A percentile compares a stretch with the other conserved stretches of the same genome.
Conservation (phyloP, 2,797 vertebrate species). For the Fundulus diaphanus region DNA sequence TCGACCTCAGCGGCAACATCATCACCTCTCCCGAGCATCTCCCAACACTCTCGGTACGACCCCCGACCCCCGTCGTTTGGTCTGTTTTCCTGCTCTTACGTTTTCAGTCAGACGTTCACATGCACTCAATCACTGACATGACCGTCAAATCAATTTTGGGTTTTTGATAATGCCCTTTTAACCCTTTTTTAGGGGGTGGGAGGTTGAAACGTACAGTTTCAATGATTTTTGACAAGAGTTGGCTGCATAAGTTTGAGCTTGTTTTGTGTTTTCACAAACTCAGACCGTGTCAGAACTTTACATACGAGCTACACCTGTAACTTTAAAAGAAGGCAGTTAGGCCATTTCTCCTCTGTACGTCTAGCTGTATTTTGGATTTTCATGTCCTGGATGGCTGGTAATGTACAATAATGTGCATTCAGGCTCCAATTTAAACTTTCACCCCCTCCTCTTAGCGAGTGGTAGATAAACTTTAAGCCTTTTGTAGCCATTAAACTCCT, state of each 20-base stretch:
- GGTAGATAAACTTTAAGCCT: no score
- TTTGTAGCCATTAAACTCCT: no score
- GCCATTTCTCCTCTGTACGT: no score
- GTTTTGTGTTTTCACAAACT: neutral
- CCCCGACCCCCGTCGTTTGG: fast-evolving
- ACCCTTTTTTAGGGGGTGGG: no score
- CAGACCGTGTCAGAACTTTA: no score
- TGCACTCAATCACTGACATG: neutral
- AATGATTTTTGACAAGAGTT: no score
- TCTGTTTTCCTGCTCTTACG: neutral
- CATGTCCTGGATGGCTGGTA: neutral
- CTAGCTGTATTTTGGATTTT: neutral
- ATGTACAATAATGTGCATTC: neutral
- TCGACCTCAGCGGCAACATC: conserved; percentile 96
- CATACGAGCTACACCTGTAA: no score
- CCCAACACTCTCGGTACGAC: conserved; percentile 88
- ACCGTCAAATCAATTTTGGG: no score
- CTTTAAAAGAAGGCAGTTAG: no score
- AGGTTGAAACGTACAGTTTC: no score
- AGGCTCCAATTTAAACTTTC: neutral
- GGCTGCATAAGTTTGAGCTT: neutral
- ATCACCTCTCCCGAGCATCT: conserved; percentile 93
- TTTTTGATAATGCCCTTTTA: no score
- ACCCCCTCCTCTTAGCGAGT: no score
- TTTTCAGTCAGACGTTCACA: neutral